Base-by-base conservation (phyloP, 2,113 vertebrate species). In the Microcebus lehilahytsara region DNA sequence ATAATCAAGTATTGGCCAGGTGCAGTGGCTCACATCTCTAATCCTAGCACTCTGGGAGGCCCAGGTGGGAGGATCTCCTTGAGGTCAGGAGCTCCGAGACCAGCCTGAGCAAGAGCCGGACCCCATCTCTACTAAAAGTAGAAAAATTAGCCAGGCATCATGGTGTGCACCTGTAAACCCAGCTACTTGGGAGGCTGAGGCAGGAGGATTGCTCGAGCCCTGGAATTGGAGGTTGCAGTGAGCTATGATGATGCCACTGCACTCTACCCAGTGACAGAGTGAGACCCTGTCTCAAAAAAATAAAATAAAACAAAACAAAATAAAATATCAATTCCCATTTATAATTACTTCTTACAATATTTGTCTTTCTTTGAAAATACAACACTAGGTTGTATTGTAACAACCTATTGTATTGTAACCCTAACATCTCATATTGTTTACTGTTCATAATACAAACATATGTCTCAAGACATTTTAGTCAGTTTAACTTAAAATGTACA, bases 311-410 rank as follows among this genome's bases (percentile, higher is more conserved):
- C 19, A 56, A 56, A 56, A 56, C 19, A 58, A 56, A 19, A 58
- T 8, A 40, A 71, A 58, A 71, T 23, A 71, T 42, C 17, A 85
- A 95, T 98, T 97, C 97, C 97, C 98, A 98, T 11, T 69, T 88
- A 88, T 7, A 93, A 80, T 90, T 46, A 46, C 62, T 72, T 98
- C 96, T 97, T 98, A 96, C 98, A 98, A 98, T 98, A 96, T 98
- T 98, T 42, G 40, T 42, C 40, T 98, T 89, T 98, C n/a, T 98
- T 98, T 98, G 98, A 96, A 98, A 98, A 98, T 96, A 98, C 97
- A n/a, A n/a, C n/a, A n/a, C n/a, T n/a, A n/a, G n/a, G n/a, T n/a
- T n/a, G n/a, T n/a, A n/a, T n/a, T n/a, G n/a, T n/a, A n/a, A n/a
- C n/a, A n/a, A n/a, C n/a, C n/a, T n/a, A n/a, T n/a, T n/a, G n/a